These are phyloP conservation scores for Cecropterus lyciades DNA, from an alignment of 1,140 invertebrate species.

Conservation along the genomic window DNA sequence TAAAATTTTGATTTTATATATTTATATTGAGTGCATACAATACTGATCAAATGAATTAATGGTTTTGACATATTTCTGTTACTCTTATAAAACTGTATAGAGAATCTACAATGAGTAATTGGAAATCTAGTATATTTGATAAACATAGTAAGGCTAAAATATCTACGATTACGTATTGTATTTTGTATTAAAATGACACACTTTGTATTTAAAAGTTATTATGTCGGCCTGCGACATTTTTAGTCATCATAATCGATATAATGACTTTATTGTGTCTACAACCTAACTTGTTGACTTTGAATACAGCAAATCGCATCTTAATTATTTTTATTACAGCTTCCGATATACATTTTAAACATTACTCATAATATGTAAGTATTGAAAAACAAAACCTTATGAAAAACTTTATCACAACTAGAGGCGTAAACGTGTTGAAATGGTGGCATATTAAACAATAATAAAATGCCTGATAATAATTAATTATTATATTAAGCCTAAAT, in stretches of 20 bases:
- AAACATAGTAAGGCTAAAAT: neutral
- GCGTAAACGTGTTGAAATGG: neutral
- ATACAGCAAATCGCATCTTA: neutral
- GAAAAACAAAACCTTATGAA: neutral
- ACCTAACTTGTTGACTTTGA: neutral
- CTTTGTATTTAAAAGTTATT: neutral
- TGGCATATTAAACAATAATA: constrained; percentile 1
- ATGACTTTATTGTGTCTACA: neutral
- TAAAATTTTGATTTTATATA: neutral
- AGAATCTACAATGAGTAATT: neutral
- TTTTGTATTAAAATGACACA: neutral
- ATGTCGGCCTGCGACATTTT: neutral
- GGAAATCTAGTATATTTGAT: neutral
- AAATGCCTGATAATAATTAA: neutral
- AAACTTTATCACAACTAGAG: constrained; percentile 2
- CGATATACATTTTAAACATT: neutral
- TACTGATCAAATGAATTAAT: neutral
- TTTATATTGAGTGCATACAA: constrained; percentile 12
- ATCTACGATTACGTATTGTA: neutral
- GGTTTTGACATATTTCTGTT: neutral
- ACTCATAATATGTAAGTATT: neutral
- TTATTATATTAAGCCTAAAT: neutral
- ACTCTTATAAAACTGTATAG: neutral
- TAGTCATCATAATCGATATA: neutral
- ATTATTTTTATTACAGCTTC: neutral